Base-by-base conservation (phyloP, 1,140 invertebrate species). In the Bradysia coprophila region DNA sequence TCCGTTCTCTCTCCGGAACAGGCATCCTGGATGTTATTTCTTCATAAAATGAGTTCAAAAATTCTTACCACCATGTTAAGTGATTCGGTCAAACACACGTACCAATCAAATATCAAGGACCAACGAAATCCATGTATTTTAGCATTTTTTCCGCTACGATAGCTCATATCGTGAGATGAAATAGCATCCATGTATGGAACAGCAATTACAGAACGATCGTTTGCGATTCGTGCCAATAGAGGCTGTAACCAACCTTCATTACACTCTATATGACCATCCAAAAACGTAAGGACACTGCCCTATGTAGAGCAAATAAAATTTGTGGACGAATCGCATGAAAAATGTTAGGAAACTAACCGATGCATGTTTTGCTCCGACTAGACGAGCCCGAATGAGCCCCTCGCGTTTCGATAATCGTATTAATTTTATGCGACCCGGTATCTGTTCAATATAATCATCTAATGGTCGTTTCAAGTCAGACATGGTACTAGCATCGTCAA, bases 241-340 rank as follows among this genome's bases (percentile, higher is more conserved):
- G 84, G 84, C 51, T 87, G 81, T 28, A 89, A 53, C 85, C 85
- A 89, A 2, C 83, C 82, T 58, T 80, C 75, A 9, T 69, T 72
- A 45, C 73, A 76, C 57, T 89, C 85, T 63, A 82, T 86, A 59
- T 89, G 84, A 37, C 84, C 81, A 61, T 89, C 84, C 38, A 89
- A 59, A 62, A 89, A 89, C 13, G 81, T 86, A 40, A 89, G 76
- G 5, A 86, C 81, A 53, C 83, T 71, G 11, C 83, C 86, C 47
- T 71, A 5, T 5, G n/a, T 11, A 34, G n/a, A 34, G 8, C 28
- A 31, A 31, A 31, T 31, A n/a, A n/a, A 31, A 31, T 31, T 31
- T 68, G 18, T 34, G 32, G 4, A 34, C n/a, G 18, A 34, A 34
- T 15, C 13, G 4, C n/a, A n/a, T n/a, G n/a, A n/a, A n/a, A n/a